Evolutionary conservation across 1,140 invertebrate genomes (phyloP).

Genomic region (Maniola jurtina): DNA sequence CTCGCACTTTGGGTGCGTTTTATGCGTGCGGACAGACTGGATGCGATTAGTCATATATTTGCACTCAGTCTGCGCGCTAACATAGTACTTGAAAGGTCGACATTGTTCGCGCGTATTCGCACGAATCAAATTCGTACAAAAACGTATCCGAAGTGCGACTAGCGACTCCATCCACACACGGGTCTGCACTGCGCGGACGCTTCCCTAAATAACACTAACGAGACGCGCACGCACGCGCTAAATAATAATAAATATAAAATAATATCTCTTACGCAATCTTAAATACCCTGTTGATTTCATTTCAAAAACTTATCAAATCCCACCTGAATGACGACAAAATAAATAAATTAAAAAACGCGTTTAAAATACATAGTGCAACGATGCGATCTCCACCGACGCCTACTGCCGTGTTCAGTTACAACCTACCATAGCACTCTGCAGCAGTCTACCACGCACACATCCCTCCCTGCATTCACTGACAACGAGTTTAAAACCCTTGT

Average conservation of each 20-base stretch:
- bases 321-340: constrained; percentile 47
- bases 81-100: too few species aligned
- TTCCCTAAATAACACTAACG: constrained; percentile 41
- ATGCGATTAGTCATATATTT: too few species aligned
- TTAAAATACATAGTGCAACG: constrained; percentile 37
- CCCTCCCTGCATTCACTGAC: not conserved
- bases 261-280: constrained; percentile 76
- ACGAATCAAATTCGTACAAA: too few species aligned
- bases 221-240: constrained; percentile 45
- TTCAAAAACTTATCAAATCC: constrained; percentile 52
- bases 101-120: too few species aligned
- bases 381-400: not conserved
- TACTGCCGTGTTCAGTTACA: not conserved
- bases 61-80: too few species aligned
- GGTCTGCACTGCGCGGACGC: not conserved
- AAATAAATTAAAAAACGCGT: constrained; percentile 43
- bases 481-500: too few species aligned
- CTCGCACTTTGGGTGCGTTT: too few species aligned
- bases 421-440: constrained; percentile 1
- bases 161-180: not conserved
- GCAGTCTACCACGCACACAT: not conserved
- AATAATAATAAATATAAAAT: constrained; percentile 75
- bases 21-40: too few species aligned
- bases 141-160: too few species aligned
- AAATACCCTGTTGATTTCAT: constrained; percentile 78